These are phyloP conservation scores for Gasterosteus nipponicus DNA, from an alignment of 2,113 vertebrate species.

Conservation along the genomic window DNA sequence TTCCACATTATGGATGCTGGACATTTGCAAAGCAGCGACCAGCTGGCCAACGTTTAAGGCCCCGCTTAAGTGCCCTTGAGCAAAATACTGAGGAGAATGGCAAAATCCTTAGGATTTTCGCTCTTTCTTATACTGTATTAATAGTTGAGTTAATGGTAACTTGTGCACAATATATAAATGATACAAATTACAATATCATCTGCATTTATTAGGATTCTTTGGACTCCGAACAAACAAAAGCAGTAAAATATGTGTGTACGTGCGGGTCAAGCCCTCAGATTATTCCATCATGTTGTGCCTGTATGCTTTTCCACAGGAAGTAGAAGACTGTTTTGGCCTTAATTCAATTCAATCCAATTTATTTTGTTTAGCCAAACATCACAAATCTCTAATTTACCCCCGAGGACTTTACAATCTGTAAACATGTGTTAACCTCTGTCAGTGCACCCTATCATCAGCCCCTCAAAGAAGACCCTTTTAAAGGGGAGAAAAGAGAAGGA, in stretches of 20 bases:
- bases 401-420: too few relatives aligned
- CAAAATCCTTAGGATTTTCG: not conserved
- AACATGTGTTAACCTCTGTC: too few relatives aligned
- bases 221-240: not conserved
- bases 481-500: too few relatives aligned
- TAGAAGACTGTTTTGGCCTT: not conserved
- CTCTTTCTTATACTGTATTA: conserved; percentile 1
- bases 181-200: not conserved
- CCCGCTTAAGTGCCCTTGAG: conserved; percentile 50
- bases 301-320: not conserved
- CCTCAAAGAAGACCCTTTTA: too few relatives aligned
- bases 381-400: too few relatives aligned
- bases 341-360: too few relatives aligned
- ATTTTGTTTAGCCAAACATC: too few relatives aligned
- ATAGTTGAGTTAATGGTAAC: conserved; percentile 4
- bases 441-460: too few relatives aligned
- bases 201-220: conserved; percentile 4
- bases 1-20: conserved; percentile 48
- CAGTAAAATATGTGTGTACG: not conserved
- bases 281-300: not conserved
- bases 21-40: conserved; percentile 32
- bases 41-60: conserved; percentile 35
- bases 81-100: conserved; percentile 26
- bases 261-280: not conserved
- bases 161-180: conserved; percentile 8